Percentiles rank a stretch among this genome's conserved stretches.
Conservation (phyloP, 2,888 invertebrate genomes). For the Calliphora vomitoria region DNA sequence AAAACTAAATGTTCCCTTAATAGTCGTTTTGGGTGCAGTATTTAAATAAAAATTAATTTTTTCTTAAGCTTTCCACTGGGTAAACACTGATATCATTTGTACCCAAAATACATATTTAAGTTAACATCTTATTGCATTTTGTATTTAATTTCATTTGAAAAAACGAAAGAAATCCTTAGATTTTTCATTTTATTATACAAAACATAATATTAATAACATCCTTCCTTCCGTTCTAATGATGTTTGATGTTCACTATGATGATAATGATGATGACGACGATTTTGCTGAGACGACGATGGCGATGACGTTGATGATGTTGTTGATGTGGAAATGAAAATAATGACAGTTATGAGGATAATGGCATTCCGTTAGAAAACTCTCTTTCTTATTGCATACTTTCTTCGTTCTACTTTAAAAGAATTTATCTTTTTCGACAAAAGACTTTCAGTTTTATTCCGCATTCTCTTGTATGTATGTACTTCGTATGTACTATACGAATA, state of each 20-base stretch:
- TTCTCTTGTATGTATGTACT: too few species aligned
- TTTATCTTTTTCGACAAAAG: not conserved
- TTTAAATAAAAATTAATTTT: not conserved
- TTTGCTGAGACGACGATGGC: too few species aligned
- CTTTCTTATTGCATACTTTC: not conserved
- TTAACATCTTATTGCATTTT: not conserved
- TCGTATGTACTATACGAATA: not conserved
- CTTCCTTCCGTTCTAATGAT: conserved; percentile 56
- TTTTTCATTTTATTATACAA: conserved; percentile 1
- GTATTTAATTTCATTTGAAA: not conserved
- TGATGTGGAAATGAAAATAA: conserved; percentile 32
- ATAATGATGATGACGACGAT: conserved; percentile 29
- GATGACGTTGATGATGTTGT: conserved; percentile 1
- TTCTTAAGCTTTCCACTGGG: not conserved
- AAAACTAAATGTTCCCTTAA: not conserved
- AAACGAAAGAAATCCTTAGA: not conserved
- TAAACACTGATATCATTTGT: not conserved
- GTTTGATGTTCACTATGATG: conserved; percentile 41
- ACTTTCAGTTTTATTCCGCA: not conserved
- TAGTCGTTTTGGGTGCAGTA: not conserved
- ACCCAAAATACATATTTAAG: not conserved
- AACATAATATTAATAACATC: conserved; percentile 57
- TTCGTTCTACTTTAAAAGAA: not conserved
- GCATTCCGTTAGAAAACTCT: conserved; percentile 18
- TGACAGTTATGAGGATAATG: conserved; percentile 52